Evolutionary conservation across 1,140 invertebrate species (phyloP).

Genomic region (Sinonovacula constricta): DNA sequence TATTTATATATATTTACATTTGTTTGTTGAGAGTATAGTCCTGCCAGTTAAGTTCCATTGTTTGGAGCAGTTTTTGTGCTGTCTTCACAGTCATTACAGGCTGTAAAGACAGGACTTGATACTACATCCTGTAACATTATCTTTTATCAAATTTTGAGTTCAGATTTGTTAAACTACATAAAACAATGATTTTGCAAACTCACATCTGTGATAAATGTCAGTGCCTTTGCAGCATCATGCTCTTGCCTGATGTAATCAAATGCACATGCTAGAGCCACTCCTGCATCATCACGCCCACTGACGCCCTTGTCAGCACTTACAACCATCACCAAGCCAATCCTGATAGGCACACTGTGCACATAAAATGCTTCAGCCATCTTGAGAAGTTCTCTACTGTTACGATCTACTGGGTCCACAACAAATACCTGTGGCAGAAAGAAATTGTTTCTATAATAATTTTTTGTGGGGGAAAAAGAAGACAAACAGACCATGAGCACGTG

Average conservation of each 20-base stretch:
- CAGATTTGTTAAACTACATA: no score
- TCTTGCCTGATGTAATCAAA: constrained; percentile 94
- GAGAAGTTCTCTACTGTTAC: constrained; percentile 85
- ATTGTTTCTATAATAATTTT: no score
- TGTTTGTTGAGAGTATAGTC: no score
- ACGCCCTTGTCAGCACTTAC: constrained; percentile 82
- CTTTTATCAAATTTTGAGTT: no score
- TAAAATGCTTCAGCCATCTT: constrained; percentile 95
- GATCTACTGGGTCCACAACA: constrained; percentile 90
- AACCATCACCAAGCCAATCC: constrained; percentile 95
- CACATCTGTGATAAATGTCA: constrained; percentile 91
- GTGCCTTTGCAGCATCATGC: constrained; percentile 83
- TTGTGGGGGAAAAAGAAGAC: no score
- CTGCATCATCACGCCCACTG: constrained; percentile 85
- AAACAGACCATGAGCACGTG: no score
- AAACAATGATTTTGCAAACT: constrained; percentile 66
- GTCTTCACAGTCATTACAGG: no score
- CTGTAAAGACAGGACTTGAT: no score
- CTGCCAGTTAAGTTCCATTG: no score
- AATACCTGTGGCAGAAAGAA: constrained; percentile 87
- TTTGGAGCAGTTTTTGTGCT: no score
- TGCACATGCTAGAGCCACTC: constrained; percentile 92
- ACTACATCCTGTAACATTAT: no score
- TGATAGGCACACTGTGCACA: constrained; percentile 88
- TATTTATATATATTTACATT: no score